Percentiles rank a stretch among this genome's conserved stretches.
phyloP scores from a whole-genome alignment of 2,888 invertebrate species.

The Blera fallax region DNA sequence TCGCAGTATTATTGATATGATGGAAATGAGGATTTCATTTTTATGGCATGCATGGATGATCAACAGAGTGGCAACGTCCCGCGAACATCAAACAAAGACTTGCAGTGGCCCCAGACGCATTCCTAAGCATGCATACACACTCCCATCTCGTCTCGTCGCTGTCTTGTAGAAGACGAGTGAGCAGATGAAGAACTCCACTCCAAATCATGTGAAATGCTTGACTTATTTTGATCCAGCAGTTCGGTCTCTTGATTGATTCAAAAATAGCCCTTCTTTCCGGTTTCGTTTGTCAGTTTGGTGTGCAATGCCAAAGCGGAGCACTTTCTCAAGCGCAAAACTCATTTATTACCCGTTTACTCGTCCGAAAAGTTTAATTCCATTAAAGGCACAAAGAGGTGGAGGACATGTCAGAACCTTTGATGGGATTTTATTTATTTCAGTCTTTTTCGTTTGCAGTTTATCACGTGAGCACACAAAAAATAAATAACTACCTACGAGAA shows the following conservation, averaged over 20 bases:
- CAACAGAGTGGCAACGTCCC: constrained; percentile 56
- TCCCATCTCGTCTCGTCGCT: not conserved
- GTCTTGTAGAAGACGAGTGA: constrained; percentile 10
- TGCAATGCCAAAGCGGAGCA: constrained; percentile 34
- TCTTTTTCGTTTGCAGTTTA: constrained; percentile 60
- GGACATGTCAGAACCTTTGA: constrained; percentile 71
- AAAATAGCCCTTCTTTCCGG: constrained; percentile 70
- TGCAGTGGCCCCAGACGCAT: constrained; percentile 38
- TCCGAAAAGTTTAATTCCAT: constrained; percentile 71
- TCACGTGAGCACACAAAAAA: constrained; percentile 43
- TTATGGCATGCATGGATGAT: constrained; percentile 64
- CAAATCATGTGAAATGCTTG: constrained; percentile 63
- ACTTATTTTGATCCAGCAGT: constrained; percentile 68
- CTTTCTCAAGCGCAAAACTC: constrained; percentile 69
- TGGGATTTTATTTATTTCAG: constrained; percentile 67
- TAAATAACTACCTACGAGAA: constrained; percentile 32
- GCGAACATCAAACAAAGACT: constrained; percentile 62
- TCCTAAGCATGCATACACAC: constrained; percentile 6
- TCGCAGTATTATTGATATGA: constrained; percentile 67
- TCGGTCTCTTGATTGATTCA: constrained; percentile 70
- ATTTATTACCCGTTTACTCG: constrained; percentile 70
- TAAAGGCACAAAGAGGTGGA: constrained; percentile 47
- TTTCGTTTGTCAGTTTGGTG: constrained; percentile 41
- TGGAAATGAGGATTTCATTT: constrained; percentile 67
- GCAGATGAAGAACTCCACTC: not conserved